Base-by-base conservation (phyloP, 2,888 invertebrate genomes). In the Gymnocheta viridis region DNA sequence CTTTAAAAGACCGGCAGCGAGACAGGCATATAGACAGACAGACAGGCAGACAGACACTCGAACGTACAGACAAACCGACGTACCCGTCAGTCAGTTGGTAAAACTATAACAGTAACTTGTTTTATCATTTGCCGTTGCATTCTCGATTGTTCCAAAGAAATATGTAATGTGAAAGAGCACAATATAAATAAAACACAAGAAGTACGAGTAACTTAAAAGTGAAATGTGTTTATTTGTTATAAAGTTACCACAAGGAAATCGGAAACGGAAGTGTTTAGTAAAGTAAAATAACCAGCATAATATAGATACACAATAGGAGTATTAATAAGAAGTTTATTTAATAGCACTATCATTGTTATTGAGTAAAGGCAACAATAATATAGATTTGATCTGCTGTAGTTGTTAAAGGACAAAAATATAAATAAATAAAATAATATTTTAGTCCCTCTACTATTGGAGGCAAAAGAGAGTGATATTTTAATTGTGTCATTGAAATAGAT, bases 231-330 rank as follows among this genome's bases (percentile, higher is more conserved):
- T 74, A 44, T 74, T 74, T 66, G 41, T 29, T 73, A 60, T 54
- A 69, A 44, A 62, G 51, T 79, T 73, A 67, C 58, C 51, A 64
- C 24, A 60, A 74, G 38, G 72, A 83, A 80, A 80, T 56, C 58
- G 66, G 66, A 72, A 83, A 80, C 76, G 80, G 80, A 80, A 80
- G 80, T 80, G 76, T 80, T 79, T 80, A 72, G 47, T 27, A 47
- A 9, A 79, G 54, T 54, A 69, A 51, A 60, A 69, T 41, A 70
- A 70, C 41, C 62, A 32, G 35, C 54, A 72, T 44, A 47, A 51
- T 44, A 56, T 51, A 22, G 10, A 35, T 60, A 64, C 47, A 49
- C 35, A 27, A 56, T 3, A 41, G 47, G 60, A 78, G 44, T 62
- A 62, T 60, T 60, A 78, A 78, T 38, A 41, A 69, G 24, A 69